These are phyloP conservation scores for Tenodera sinensis DNA, from an alignment of 2,888 invertebrate genomes.

Conservation along the genomic window DNA sequence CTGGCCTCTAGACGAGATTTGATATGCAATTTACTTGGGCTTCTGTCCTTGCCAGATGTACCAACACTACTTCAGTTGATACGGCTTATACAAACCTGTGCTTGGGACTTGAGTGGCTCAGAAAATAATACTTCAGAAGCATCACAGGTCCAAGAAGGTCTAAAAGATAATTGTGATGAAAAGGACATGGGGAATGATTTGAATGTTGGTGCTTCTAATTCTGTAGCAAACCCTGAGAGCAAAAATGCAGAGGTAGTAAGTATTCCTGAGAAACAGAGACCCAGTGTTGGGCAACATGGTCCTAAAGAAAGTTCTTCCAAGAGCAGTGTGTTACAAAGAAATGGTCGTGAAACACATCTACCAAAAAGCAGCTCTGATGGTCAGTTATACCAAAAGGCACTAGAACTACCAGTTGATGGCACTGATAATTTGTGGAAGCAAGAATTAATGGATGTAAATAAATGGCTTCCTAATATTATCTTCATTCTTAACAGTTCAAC, in stretches of 20 bases:
- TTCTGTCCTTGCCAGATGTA: conserved; percentile 62
- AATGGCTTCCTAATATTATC: background rate
- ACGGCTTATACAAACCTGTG: conserved; percentile 52
- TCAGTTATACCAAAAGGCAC: background rate
- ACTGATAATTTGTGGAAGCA: background rate
- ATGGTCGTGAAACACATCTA: background rate
- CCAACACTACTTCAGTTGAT: conserved; percentile 70
- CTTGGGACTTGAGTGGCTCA: background rate
- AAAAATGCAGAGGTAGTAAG: background rate
- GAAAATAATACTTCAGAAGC: background rate
- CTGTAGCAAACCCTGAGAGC: background rate
- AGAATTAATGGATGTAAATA: background rate
- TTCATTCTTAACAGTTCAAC: conserved; percentile 5
- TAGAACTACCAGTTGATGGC: background rate
- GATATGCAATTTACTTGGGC: conserved; percentile 53
- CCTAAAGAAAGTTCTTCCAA: background rate
- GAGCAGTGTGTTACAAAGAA: background rate
- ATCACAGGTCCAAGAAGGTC: background rate
- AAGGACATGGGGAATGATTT: background rate
- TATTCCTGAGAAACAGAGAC: background rate
- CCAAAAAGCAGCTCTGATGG: background rate
- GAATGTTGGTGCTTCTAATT: background rate
- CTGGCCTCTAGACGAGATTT: conserved; percentile 57
- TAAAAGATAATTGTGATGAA: background rate
- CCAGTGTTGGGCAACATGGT: background rate